Evolutionary conservation across 2,888 invertebrate species (phyloP), one percentile per base, ranked within the genome.

Genomic region (Torymus auratus): DNA sequence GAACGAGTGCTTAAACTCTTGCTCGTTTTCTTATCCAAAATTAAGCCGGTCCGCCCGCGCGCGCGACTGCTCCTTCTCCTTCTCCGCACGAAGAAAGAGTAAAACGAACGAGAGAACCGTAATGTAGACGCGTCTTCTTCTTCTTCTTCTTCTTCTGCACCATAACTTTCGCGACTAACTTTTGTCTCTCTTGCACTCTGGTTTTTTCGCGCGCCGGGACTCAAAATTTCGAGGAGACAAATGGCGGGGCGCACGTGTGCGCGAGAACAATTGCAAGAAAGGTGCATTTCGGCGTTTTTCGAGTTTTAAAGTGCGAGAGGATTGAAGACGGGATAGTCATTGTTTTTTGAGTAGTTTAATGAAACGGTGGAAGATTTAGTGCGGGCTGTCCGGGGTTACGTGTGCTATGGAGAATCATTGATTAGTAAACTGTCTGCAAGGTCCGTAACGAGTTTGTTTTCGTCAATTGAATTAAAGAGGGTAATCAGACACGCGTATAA

Each of bases 1-100:
- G 41, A 79, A 71, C 60, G 72, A 83, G 82, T 83, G 62, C 70
- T 84, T 78, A 60, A 85, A 85, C 73, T 85, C 85, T 85, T 84
- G 82, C 83, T 80, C 82, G 70, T 81, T 84, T 85, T 83, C 84
- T 85, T 83, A 84, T 84, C 83, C 68, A 78, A 83, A 86, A 83
- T 82, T 77, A 74, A 77, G 68, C 76, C 53, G 62, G 69, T 4
- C 17, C 14, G 15, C 53, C 62, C 62, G 52, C 20, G 14, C 69
- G 23, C 50, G 50, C 28, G 52, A 55, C 12, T 70, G 55, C 52
- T 52, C 20, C 13, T 56, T 14, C 7, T 53, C 11, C 12, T 20
- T 1, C 20, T 20, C 20, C 20, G 20, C 20, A 20, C 15, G 56
- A 20, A 64, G 15, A 67, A 53, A 65, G 60, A 50, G 15, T 20